Evolutionary conservation across 1,140 invertebrate species (phyloP).

Genomic region (Zaprionus tsacasi): DNA sequence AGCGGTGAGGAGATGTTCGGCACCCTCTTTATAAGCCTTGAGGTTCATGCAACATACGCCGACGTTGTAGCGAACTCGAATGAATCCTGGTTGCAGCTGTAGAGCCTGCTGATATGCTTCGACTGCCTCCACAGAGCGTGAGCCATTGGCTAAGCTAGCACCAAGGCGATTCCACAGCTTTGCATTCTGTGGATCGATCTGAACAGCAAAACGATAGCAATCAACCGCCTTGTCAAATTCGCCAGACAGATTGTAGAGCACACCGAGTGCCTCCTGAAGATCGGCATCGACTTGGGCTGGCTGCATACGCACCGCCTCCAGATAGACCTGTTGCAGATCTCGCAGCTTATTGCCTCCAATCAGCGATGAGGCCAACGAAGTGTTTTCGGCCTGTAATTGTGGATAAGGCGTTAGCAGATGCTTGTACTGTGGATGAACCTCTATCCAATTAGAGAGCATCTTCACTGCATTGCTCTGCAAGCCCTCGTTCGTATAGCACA

Average conservation of each 20-base stretch:
- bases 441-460: constrained; percentile 93
- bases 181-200: constrained; percentile 93
- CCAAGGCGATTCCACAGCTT: constrained; percentile 98
- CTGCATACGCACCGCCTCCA: constrained; percentile 93
- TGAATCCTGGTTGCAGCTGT: constrained; percentile 96
- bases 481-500: constrained; percentile 98
- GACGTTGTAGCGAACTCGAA: constrained; percentile 98
- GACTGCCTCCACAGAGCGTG: constrained; percentile 97
- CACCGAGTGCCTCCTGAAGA: constrained; percentile 97
- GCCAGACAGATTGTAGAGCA: constrained; percentile 96
- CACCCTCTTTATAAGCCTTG: constrained; percentile 96
- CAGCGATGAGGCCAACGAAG: constrained; percentile 63
- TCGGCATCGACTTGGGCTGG: constrained; percentile 94
- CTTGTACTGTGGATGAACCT: constrained; percentile 92
- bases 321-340: constrained; percentile 91
- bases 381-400: constrained; percentile 41
- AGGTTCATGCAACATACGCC: constrained; percentile 99
- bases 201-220: constrained; percentile 96
- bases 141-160: constrained; percentile 98
- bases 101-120: constrained; percentile 97
- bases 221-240: constrained; percentile 98
- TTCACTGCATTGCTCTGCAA: constrained; percentile 90
- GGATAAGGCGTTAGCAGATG: constrained; percentile 87
- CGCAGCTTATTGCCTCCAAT: constrained; percentile 82
- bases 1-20: constrained; percentile 96